phyloP scores from a whole-genome alignment of 2,797 vertebrate species.

The Phoxinus dragarum region DNA sequence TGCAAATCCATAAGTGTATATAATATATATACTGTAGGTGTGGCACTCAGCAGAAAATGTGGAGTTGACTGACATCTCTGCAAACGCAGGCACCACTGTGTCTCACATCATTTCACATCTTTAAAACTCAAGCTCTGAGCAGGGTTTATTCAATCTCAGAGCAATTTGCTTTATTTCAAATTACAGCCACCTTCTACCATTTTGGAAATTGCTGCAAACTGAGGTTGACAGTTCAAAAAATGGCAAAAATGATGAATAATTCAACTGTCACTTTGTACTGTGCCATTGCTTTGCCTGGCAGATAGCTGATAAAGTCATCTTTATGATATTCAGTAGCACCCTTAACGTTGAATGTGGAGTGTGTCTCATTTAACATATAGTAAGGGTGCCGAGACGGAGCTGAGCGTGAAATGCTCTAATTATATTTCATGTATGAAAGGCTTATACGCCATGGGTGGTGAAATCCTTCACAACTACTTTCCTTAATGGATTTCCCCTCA shows the following conservation, averaged over 20 bases:
- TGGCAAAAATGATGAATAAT: constrained; percentile 3
- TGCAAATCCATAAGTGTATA: neutral
- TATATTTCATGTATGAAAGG: constrained; percentile 32
- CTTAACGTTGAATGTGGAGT: neutral
- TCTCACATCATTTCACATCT: constrained; percentile 2
- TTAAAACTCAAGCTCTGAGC: constrained; percentile 3
- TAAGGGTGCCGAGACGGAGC: neutral
- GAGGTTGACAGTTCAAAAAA: constrained; percentile 13
- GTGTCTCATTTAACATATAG: neutral
- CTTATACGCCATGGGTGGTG: constrained; percentile 23
- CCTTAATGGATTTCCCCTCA: constrained; percentile 22
- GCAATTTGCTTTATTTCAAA: constrained; percentile 10
- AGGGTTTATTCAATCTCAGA: constrained; percentile 17
- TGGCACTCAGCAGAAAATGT: neutral
- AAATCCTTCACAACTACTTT: constrained; percentile 17
- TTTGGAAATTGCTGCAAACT: constrained; percentile 18
- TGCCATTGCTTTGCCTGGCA: neutral
- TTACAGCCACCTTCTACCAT: constrained; percentile 8
- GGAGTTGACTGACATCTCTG: neutral
- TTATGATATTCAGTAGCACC: neutral
- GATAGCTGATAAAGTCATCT: constrained; percentile 1
- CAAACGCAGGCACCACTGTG: neutral
- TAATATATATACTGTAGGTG: neutral
- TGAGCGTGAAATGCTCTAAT: constrained; percentile 35
- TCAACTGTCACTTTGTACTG: neutral